phyloP scores from a whole-genome alignment of 2,113 vertebrate genomes.

The Garra rufa region DNA sequence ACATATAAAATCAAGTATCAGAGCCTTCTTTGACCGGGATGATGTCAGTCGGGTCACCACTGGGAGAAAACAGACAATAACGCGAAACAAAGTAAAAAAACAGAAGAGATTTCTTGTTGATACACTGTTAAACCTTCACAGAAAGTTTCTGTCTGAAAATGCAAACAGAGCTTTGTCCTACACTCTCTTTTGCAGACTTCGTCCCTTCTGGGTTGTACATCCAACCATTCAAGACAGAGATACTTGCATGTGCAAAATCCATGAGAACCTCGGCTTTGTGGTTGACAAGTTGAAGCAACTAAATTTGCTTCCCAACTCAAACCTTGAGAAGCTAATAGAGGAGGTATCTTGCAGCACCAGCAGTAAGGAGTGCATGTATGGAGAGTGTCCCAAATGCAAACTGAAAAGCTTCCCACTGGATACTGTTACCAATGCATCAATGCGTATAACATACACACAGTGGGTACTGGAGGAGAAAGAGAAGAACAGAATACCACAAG shows the following conservation, averaged over 20 bases:
- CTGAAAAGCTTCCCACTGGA: conserved; percentile 35
- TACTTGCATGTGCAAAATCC: conserved; percentile 46
- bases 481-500: conserved; percentile 18
- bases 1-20: neutral
- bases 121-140: neutral
- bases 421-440: conserved; percentile 15
- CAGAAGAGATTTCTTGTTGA: conserved; percentile 25
- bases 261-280: conserved; percentile 39
- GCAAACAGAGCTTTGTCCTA: neutral
- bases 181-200: neutral
- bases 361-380: conserved; percentile 22
- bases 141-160: conserved; percentile 17
- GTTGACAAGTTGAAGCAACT: conserved; percentile 36
- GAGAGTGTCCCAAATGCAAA: conserved; percentile 37
- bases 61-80: neutral
- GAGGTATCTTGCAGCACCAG: conserved; percentile 12
- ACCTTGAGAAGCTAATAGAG: conserved; percentile 18
- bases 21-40: conserved; percentile 9
- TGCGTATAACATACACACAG: conserved; percentile 28
- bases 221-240: conserved; percentile 45
- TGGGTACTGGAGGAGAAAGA: conserved; percentile 32
- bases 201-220: conserved; percentile 39
- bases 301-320: conserved; percentile 6
- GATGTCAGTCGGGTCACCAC: conserved; percentile 11
- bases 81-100: conserved; percentile 1